A percentile compares a stretch with the other conserved stretches of the same genome.
Conservation (phyloP, 2,113 vertebrate species). For the Microcebus tavaratra region DNA sequence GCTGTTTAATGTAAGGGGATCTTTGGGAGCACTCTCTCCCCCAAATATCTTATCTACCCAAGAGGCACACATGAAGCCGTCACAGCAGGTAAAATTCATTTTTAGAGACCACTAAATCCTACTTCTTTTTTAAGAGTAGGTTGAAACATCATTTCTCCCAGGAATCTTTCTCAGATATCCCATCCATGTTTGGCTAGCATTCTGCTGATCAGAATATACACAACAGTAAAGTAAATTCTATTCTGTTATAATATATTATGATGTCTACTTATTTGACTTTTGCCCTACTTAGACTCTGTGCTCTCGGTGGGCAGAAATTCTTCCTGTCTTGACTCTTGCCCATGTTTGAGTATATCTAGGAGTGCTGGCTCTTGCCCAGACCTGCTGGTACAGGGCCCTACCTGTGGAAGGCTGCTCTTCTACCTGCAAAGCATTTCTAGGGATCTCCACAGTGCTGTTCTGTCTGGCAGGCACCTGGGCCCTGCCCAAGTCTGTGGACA, state of each 20-base stretch:
- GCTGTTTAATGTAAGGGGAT: not conserved
- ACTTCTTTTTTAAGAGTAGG: not conserved
- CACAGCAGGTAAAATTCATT: not conserved
- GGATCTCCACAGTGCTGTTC: not conserved
- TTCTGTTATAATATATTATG: not conserved
- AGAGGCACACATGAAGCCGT: not conserved
- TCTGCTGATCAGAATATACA: not conserved
- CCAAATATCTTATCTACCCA: not conserved
- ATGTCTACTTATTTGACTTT: not conserved
- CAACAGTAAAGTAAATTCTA: not conserved
- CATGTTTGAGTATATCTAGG: not conserved
- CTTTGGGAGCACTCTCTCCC: fast-evolving
- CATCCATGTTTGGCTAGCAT: not conserved
- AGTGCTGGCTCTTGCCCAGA: not conserved
- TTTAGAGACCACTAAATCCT: not conserved
- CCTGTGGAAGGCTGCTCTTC: not conserved
- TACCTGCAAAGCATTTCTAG: not conserved
- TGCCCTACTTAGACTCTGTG: not conserved
- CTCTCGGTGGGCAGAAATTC: not conserved
- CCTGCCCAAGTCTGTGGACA: not conserved
- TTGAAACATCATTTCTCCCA: not conserved
- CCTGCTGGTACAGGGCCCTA: too few relatives aligned
- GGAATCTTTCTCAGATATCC: not conserved
- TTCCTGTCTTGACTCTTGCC: not conserved
- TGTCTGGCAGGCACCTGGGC: not conserved